phyloP scores from a whole-genome alignment of 2,888 invertebrate genomes.

The Xylota segnis region DNA sequence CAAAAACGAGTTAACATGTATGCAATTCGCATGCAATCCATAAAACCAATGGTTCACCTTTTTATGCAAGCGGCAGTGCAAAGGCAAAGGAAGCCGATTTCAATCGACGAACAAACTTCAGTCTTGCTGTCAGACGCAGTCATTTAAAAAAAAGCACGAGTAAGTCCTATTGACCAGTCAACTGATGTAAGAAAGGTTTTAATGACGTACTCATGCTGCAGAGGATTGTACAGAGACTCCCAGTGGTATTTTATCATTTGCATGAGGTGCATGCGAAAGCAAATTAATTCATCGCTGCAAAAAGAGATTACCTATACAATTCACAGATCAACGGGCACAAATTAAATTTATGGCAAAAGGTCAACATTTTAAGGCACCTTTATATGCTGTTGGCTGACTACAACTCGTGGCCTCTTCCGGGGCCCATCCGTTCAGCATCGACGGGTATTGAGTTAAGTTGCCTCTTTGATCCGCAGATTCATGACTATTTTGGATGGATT shows the following conservation, averaged over 20 bases:
- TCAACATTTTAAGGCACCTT: conserved; percentile 39
- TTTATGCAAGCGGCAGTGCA: conserved; percentile 6
- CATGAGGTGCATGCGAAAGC: not conserved
- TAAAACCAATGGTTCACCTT: conserved; percentile 7
- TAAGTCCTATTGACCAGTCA: conserved; percentile 32
- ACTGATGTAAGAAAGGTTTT: conserved; percentile 30
- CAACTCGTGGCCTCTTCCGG: conserved; percentile 32
- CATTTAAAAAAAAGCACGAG: not conserved
- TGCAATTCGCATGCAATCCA: not conserved
- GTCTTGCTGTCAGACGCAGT: conserved; percentile 25
- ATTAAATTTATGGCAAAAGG: conserved; percentile 43
- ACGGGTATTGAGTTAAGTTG: conserved; percentile 18
- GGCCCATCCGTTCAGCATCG: conserved; percentile 35
- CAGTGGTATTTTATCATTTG: not conserved
- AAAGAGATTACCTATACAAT: not conserved
- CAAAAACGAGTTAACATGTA: not conserved
- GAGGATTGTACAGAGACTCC: not conserved
- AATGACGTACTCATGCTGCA: conserved; percentile 7
- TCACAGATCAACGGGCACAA: conserved; percentile 35
- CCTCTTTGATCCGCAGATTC: conserved; percentile 12
- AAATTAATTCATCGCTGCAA: conserved; percentile 35
- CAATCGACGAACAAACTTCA: conserved; percentile 3
- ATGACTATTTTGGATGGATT: conserved; percentile 8
- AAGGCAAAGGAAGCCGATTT: conserved; percentile 47
- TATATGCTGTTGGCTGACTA: not conserved